Evolutionary conservation across 2,888 invertebrate species (phyloP).

Genomic region (Dusona sp.): DNA sequence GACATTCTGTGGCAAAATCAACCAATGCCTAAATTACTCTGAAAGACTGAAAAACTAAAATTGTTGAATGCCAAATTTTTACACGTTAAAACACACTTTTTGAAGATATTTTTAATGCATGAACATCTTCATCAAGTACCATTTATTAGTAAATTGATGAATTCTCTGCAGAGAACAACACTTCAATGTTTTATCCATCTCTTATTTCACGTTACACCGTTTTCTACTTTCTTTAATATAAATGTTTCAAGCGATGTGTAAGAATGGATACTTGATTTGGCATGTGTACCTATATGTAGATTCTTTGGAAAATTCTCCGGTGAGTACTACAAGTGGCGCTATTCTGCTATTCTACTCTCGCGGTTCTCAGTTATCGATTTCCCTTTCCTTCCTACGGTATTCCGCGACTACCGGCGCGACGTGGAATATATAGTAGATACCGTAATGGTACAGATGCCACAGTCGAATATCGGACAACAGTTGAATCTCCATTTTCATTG

Average conservation of each 20-base stretch:
- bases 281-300: slow-evolving; percentile 28
- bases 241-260: not conserved
- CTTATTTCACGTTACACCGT: not conserved
- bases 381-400: slow-evolving; percentile 64
- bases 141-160: not conserved
- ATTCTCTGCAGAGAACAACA: not conserved
- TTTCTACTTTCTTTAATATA: not conserved
- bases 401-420: slow-evolving; percentile 59
- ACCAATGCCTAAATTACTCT: not conserved
- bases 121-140: not conserved
- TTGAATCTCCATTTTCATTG: slow-evolving; percentile 30
- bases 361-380: slow-evolving; percentile 68
- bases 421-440: slow-evolving; percentile 35
- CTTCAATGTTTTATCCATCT: not conserved
- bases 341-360: slow-evolving; percentile 60
- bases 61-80: not conserved
- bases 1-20: slow-evolving; percentile 11
- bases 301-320: slow-evolving; percentile 54
- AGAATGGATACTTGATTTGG: slow-evolving; percentile 4
- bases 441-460: slow-evolving; percentile 33
- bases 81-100: not conserved
- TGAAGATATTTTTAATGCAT: not conserved
- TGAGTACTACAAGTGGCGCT: slow-evolving; percentile 66
- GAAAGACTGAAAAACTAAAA: not conserved
- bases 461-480: slow-evolving; percentile 32